Evolutionary conservation across 2,113 vertebrate genomes (phyloP).

Genomic region (Chaenogobius annularis): DNA sequence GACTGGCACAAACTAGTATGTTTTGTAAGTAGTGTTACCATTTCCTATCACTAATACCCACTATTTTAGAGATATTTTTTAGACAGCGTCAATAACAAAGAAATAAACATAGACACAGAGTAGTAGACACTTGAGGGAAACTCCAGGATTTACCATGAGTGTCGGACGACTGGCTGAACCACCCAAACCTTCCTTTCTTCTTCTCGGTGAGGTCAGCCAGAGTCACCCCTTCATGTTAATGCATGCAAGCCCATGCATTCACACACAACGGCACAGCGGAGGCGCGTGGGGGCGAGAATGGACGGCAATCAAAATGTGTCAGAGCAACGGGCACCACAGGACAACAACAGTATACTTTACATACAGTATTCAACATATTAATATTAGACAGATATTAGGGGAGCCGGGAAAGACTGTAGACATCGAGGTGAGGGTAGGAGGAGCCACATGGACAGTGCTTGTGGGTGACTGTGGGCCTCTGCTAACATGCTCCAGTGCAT

Average conservation of each 20-base stretch:
- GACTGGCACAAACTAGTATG: background rate
- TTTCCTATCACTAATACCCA: background rate
- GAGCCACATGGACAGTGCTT: constrained; percentile 60
- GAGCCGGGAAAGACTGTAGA: constrained; percentile 59
- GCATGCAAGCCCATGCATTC: constrained; percentile 86
- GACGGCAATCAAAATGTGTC: constrained; percentile 75
- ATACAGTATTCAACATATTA: constrained; percentile 72
- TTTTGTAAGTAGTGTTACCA: background rate
- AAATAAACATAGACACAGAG: constrained; percentile 20
- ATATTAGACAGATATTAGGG: constrained; percentile 64
- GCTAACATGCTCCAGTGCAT: constrained; percentile 52
- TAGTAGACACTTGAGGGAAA: constrained; percentile 67
- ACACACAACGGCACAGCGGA: constrained; percentile 87
- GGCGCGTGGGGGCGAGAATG: constrained; percentile 75
- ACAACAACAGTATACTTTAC: constrained; percentile 69
- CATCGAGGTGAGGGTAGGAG: constrained; percentile 69
- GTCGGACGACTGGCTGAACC: constrained; percentile 92
- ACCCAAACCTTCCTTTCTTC: constrained; percentile 96
- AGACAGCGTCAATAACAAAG: background rate
- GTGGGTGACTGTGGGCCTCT: constrained; percentile 40
- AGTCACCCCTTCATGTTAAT: constrained; percentile 90
- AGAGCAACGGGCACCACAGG: constrained; percentile 72
- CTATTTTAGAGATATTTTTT: background rate
- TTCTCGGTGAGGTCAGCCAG: constrained; percentile 94
- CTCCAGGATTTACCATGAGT: constrained; percentile 89